phyloP scores from a whole-genome alignment of 1,140 invertebrate species.

The Drosophila pseudoananassae region DNA sequence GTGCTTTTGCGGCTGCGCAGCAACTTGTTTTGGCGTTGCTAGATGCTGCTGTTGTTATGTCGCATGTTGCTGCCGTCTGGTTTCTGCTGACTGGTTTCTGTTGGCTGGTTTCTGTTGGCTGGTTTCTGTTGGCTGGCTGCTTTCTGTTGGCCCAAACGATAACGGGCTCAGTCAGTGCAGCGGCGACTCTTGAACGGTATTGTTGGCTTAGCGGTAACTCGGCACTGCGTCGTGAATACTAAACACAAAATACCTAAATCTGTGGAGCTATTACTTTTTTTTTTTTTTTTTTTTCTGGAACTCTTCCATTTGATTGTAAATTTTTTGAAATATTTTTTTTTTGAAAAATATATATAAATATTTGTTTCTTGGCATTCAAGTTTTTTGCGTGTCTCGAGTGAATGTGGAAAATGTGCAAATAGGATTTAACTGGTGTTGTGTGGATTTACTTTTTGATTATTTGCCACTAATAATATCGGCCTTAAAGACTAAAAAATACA shows the following conservation, averaged over 20 bases:
- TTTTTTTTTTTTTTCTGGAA: constrained; percentile 16
- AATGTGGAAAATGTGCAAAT: constrained; percentile 50
- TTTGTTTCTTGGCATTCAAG: constrained; percentile 9
- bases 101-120: constrained; percentile 27
- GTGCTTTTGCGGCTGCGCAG: constrained; percentile 63
- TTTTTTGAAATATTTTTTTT: constrained; percentile 20
- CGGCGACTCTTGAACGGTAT: constrained; percentile 83
- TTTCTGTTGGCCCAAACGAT: constrained; percentile 60
- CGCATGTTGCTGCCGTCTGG: constrained; percentile 18
- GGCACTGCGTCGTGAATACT: constrained; percentile 32
- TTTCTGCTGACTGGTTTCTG: constrained; percentile 1
- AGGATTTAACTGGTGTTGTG: constrained; percentile 13
- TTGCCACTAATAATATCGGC: neutral
- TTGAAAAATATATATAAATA: too few relatives aligned
- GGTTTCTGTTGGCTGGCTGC: constrained; percentile 17
- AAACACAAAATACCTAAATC: neutral
- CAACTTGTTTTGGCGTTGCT: constrained; percentile 32
- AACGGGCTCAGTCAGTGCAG: constrained; percentile 68
- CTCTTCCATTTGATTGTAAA: constrained; percentile 2
- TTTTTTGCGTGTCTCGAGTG: constrained; percentile 52
- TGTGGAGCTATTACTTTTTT: neutral
- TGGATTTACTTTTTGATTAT: constrained; percentile 18
- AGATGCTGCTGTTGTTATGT: constrained; percentile 35
- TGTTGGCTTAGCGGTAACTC: constrained; percentile 69
- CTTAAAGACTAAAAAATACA: neutral